phyloP scores from a whole-genome alignment of 2,888 invertebrate genomes.

The Chloromyia formosa region DNA sequence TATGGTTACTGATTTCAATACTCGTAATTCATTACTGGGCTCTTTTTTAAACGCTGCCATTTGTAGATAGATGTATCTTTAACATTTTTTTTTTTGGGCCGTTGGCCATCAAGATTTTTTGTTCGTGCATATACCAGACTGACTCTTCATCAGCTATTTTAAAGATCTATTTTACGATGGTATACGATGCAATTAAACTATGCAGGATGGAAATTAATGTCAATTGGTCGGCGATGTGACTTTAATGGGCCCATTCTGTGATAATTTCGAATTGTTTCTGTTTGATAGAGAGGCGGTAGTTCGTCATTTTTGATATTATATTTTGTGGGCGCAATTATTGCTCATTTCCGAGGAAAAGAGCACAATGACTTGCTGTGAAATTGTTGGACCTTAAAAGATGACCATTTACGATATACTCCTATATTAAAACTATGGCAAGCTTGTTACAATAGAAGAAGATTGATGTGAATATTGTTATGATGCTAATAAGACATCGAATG shows the following conservation, averaged over 20 bases:
- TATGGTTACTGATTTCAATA: slow-evolving; percentile 34
- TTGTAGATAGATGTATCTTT: slow-evolving; percentile 30
- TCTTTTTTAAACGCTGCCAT: slow-evolving; percentile 25
- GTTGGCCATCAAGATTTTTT: slow-evolving; percentile 18
- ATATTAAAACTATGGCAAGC: too few relatives aligned
- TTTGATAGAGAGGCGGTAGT: slow-evolving; percentile 4
- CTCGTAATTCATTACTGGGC: slow-evolving; percentile 23
- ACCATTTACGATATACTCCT: neutral
- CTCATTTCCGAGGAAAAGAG: slow-evolving; percentile 13
- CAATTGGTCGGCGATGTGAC: slow-evolving; percentile 31
- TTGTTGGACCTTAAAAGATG: slow-evolving; percentile 3
- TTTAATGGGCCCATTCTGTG: slow-evolving; percentile 39
- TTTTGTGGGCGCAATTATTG: slow-evolving; percentile 20
- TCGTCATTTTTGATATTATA: slow-evolving; percentile 10
- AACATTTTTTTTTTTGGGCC: slow-evolving; percentile 19
- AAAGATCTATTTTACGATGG: slow-evolving; percentile 34
- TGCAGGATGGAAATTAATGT: slow-evolving; percentile 38
- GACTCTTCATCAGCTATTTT: slow-evolving; percentile 33
- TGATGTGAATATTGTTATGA: too few relatives aligned
- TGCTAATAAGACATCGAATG: too few relatives aligned
- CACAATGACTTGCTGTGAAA: slow-evolving; percentile 9
- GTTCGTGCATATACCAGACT: too few relatives aligned
- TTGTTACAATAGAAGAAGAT: too few relatives aligned
- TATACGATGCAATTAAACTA: slow-evolving; percentile 20
- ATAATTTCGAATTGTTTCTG: slow-evolving; percentile 40